phyloP scores from a whole-genome alignment of 2,888 invertebrate species.

The Oxytorus armatus region DNA sequence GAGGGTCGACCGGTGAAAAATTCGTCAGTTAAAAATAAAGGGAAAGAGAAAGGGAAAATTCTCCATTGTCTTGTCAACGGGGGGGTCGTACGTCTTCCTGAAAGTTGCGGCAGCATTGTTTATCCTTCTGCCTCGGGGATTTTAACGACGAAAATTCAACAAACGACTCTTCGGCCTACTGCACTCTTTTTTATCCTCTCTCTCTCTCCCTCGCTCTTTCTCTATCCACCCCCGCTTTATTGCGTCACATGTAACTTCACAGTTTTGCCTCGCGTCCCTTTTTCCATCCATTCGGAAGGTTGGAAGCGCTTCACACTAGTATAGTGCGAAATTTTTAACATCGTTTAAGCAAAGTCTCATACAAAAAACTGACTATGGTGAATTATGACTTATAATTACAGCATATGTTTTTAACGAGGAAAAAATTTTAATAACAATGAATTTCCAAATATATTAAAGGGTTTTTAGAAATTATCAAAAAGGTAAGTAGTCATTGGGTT shows the following conservation, averaged over 20 bases:
- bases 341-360: too few species aligned
- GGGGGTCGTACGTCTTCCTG: slow-evolving; percentile 77
- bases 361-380: too few species aligned
- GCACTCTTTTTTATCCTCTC: background rate
- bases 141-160: slow-evolving; percentile 48
- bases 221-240: slow-evolving; percentile 36
- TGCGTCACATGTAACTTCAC: slow-evolving; percentile 39
- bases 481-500: too few species aligned
- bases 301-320: too few species aligned
- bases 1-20: slow-evolving; percentile 54
- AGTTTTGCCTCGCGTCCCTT: slow-evolving; percentile 35
- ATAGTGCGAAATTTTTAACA: too few species aligned
- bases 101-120: slow-evolving; percentile 79
- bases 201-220: slow-evolving; percentile 8
- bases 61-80: slow-evolving; percentile 78
- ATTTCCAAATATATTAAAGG: too few species aligned
- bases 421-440: too few species aligned
- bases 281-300: slow-evolving; percentile 17
- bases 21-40: slow-evolving; percentile 51
- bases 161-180: slow-evolving; percentile 34
- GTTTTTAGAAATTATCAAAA: too few species aligned
- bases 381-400: too few species aligned
- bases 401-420: too few species aligned
- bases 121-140: slow-evolving; percentile 71
- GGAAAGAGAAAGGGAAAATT: slow-evolving; percentile 68